These are phyloP conservation scores for Meteorus sp. DNA, from an alignment of 1,140 invertebrate species.

Conservation along the genomic window DNA sequence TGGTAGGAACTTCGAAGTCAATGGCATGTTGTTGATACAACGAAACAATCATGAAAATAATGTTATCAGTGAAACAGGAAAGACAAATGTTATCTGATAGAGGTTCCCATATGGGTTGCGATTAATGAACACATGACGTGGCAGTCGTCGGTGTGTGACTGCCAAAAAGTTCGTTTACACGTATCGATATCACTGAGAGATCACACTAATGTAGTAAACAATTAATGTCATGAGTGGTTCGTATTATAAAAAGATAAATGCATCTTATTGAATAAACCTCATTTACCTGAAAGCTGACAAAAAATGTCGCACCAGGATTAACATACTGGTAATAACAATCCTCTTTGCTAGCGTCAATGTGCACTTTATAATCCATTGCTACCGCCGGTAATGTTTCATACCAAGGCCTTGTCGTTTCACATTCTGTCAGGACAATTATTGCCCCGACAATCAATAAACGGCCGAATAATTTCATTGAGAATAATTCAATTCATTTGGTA, in stretches of 20 bases:
- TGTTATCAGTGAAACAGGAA: too few relatives aligned
- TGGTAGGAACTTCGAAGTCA: too few relatives aligned
- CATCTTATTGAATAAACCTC: too few relatives aligned
- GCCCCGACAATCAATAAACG: slow-evolving; percentile 33
- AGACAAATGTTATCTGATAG: too few relatives aligned
- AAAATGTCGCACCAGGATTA: slow-evolving; percentile 88
- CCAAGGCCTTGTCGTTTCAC: slow-evolving; percentile 63
- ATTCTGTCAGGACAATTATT: slow-evolving; percentile 26
- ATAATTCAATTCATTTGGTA: slow-evolving; percentile 8
- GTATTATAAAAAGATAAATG: slow-evolving; percentile 1
- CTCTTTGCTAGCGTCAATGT: slow-evolving; percentile 91
- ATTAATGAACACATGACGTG: slow-evolving; percentile 16
- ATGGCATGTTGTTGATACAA: too few relatives aligned
- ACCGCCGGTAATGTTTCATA: slow-evolving; percentile 84
- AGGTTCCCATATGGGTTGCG: slow-evolving; percentile 4
- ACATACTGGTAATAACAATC: slow-evolving; percentile 95
- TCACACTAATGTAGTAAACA: not conserved
- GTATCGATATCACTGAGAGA: not conserved
- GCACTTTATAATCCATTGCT: slow-evolving; percentile 93
- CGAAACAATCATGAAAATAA: too few relatives aligned
- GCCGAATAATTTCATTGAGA: slow-evolving; percentile 38
- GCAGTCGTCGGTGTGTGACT: too few relatives aligned
- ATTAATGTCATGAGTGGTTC: not conserved
- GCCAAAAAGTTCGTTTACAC: too few relatives aligned
- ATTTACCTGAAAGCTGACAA: slow-evolving; percentile 90